phyloP scores from a whole-genome alignment of 2,797 vertebrate genomes.

The Eulemur mongoz region DNA sequence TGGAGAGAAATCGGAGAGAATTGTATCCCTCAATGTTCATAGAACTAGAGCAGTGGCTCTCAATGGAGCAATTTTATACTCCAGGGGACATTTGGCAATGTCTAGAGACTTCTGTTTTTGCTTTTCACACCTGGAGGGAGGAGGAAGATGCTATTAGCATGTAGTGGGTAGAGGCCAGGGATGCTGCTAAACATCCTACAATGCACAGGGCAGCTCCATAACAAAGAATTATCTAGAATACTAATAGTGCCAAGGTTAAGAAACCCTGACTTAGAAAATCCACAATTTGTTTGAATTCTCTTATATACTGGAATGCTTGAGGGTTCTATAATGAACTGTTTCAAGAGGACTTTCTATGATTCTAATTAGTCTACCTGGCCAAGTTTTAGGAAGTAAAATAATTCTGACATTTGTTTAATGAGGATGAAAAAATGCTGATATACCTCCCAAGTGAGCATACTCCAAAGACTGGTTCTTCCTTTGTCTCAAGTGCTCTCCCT shows the following conservation, averaged over 20 bases:
- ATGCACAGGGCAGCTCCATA: neutral
- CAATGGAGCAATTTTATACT: neutral
- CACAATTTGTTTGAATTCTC: neutral
- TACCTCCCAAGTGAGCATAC: neutral
- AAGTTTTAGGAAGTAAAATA: neutral
- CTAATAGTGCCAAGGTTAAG: neutral
- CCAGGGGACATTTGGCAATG: neutral
- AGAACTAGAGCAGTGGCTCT: neutral
- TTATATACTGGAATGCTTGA: neutral
- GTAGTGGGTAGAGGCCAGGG: neutral
- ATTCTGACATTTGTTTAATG: neutral
- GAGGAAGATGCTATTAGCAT: neutral
- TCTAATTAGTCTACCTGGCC: neutral
- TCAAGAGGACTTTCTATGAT: neutral
- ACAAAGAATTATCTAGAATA: neutral
- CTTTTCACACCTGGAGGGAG: neutral
- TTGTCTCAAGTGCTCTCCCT: neutral
- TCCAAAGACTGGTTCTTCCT: neutral
- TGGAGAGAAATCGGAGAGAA: neutral
- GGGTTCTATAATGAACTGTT: neutral
- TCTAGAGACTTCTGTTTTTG: neutral
- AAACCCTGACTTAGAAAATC: neutral
- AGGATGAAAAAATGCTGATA: neutral
- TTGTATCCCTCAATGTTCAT: neutral
- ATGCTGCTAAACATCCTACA: neutral